A percentile compares a stretch with the other conserved stretches of the same genome.
These are phyloP conservation scores for Dysmachus trigonus DNA, from an alignment of 2,888 invertebrate genomes.

Conservation along the genomic window DNA sequence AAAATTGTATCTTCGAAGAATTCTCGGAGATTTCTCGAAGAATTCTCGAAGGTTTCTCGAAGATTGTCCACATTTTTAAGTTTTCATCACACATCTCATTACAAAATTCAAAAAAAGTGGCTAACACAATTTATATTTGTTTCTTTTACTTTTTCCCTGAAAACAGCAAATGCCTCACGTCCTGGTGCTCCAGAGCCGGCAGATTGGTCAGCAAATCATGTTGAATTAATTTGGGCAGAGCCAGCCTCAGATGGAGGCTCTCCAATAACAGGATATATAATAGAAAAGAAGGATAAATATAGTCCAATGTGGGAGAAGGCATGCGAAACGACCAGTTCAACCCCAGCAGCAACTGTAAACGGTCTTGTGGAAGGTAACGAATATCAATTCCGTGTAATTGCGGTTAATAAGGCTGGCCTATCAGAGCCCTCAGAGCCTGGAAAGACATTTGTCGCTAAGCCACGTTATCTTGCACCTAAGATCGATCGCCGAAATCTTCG, in stretches of 20 bases:
- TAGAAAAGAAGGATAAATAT: constrained; percentile 93
- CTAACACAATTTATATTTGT: no score
- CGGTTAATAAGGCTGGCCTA: constrained; percentile 93
- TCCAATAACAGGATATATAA: constrained; percentile 90
- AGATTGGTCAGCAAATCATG: constrained; percentile 93
- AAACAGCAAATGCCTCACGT: constrained; percentile 81
- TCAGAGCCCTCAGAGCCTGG: constrained; percentile 91
- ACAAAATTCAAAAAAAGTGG: no score
- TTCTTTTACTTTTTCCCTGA: not conserved
- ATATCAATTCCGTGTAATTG: constrained; percentile 95
- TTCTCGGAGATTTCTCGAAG: no score
- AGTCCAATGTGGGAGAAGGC: constrained; percentile 94
- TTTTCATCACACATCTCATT: no score
- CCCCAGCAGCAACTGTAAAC: constrained; percentile 81
- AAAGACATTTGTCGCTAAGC: constrained; percentile 86
- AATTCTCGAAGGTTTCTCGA: no score
- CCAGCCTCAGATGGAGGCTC: constrained; percentile 93
- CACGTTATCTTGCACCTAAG: constrained; percentile 90
- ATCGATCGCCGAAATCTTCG: constrained; percentile 93
- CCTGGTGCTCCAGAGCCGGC: constrained; percentile 90
- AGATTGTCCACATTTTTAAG: no score
- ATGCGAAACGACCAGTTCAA: constrained; percentile 79
- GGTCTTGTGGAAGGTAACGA: constrained; percentile 95
- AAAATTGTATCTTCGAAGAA: no score
- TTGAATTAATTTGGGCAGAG: constrained; percentile 89